A percentile compares a stretch with the other conserved stretches of the same genome.
These are phyloP conservation scores for Sturmia bella DNA, from an alignment of 2,888 invertebrate species.

Conservation along the genomic window DNA sequence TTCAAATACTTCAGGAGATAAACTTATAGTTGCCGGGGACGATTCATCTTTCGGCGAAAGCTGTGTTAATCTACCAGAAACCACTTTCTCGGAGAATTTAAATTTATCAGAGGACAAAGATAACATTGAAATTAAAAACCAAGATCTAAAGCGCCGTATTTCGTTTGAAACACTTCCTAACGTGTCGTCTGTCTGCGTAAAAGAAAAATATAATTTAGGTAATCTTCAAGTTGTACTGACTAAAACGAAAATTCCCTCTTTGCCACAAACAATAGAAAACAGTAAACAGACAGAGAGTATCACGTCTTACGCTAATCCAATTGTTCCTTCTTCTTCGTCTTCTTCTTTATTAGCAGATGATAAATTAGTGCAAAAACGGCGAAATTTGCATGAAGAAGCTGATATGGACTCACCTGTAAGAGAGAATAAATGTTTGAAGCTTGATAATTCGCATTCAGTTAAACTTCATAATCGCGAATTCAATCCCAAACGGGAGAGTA, in stretches of 20 bases:
- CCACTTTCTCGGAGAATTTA: not conserved
- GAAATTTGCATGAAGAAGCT: slow-evolving; percentile 12
- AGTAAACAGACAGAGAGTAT: slow-evolving; percentile 35
- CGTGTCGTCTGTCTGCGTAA: not conserved
- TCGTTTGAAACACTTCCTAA: slow-evolving; percentile 24
- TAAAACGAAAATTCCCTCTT: slow-evolving; percentile 34
- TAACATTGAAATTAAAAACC: not conserved
- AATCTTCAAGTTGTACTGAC: slow-evolving; percentile 53
- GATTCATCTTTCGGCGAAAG: not conserved
- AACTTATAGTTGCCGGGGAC: not conserved
- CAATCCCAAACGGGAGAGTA: slow-evolving; percentile 18
- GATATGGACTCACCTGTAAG: slow-evolving; percentile 38
- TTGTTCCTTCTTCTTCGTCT: slow-evolving; percentile 42
- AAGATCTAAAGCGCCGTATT: not conserved
- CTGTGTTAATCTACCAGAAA: not conserved
- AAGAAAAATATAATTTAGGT: slow-evolving; percentile 46
- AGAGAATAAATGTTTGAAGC: slow-evolving; percentile 41
- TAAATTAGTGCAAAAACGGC: slow-evolving; percentile 43
- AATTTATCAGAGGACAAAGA: not conserved
- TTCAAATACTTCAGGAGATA: slow-evolving; percentile 9
- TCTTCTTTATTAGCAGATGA: slow-evolving; percentile 32
- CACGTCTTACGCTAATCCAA: slow-evolving; percentile 30
- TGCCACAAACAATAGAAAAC: slow-evolving; percentile 13
- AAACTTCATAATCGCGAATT: slow-evolving; percentile 13
- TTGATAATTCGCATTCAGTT: slow-evolving; percentile 9